Base-by-base conservation (phyloP, 2,797 vertebrate genomes). In the Pristis pectinata region DNA sequence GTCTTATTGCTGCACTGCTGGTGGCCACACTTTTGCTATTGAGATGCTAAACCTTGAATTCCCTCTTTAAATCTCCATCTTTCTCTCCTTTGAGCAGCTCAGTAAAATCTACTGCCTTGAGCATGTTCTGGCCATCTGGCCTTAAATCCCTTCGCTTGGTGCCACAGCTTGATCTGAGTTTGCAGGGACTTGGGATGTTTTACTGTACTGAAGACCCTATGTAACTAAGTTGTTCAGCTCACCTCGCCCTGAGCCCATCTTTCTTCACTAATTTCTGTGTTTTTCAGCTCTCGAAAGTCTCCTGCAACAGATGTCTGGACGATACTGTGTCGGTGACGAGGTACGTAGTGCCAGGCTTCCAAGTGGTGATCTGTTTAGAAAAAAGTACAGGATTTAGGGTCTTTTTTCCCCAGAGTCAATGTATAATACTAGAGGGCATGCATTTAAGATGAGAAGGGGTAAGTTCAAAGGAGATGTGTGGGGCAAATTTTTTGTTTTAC, bases 311-410 rank as follows among this genome's bases (percentile, higher is more conserved):
- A 99, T 98, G 0, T 97, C 98, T 0, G 98, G 98, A 61, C 97
- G 94, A 94, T 99, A 98, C 95, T 99, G 98, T 72, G 97, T 99
- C 5, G 99, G 98, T 0, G 96, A 99, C 70, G 98, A 99, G 98
- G 99, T 99, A 97, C 97, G 95, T 59, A 89, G 94, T 74, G 17
- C 0, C 41, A 67, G 91, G 34, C 59, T 83, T 95, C 30, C 22
- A 10, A 83, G 17, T 8, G 24, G 56, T 1, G 1, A 0, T 41
- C n/a, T 37, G 87, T n/a, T 91, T 64, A 37, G 34, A 34, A 59
- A 2, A 9, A 19, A n/a, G 6, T n/a, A 0, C 13, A 22, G 6
- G 56, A 3, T 61, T 37, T 61, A 2, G 15, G 56, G 13, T n/a
- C 59, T n/a, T n/a, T n/a, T n/a, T n/a, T n/a, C n/a, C n/a, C n/a